Percentiles rank a stretch among this genome's conserved stretches.
phyloP scores from a whole-genome alignment of 2,797 vertebrate genomes.

The Epinephelus malabaricus region DNA sequence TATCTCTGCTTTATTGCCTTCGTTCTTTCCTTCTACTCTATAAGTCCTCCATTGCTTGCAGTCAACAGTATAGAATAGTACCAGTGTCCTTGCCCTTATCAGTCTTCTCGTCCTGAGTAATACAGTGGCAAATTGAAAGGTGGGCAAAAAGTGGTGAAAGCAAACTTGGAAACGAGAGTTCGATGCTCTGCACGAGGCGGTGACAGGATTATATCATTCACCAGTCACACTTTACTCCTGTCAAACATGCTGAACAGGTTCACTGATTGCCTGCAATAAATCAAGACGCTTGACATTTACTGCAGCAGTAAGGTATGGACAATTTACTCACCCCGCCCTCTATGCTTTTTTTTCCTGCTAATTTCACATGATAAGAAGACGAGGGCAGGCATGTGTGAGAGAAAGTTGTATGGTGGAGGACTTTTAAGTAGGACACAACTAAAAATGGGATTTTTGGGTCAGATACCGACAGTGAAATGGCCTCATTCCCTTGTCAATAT shows the following conservation, averaged over 20 bases:
- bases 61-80: not conserved
- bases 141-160: not conserved
- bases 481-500: conserved; percentile 10
- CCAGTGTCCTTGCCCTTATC: not conserved
- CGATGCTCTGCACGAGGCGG: not conserved
- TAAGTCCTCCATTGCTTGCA: conserved; percentile 2
- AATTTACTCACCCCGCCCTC: not conserved
- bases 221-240: conserved; percentile 2
- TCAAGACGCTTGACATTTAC: conserved; percentile 46
- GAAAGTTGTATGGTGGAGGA: conserved; percentile 5
- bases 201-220: conserved; percentile 4
- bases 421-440: conserved; percentile 44
- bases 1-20: conserved; percentile 19
- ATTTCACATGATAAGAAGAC: conserved; percentile 14
- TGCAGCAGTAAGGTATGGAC: conserved; percentile 15
- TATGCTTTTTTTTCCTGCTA: conserved; percentile 15
- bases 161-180: conserved; percentile 3
- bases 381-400: not conserved
- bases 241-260: conserved; percentile 53
- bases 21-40: not conserved
- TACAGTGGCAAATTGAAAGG: conserved; percentile 7
- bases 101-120: not conserved
- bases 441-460: conserved; percentile 44
- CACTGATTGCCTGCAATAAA: conserved; percentile 42
- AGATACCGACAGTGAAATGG: conserved; percentile 17